Evolutionary conservation across 2,888 invertebrate genomes (phyloP), one percentile per base, ranked within the genome.

Genomic region (Xanthorhoe designata): DNA sequence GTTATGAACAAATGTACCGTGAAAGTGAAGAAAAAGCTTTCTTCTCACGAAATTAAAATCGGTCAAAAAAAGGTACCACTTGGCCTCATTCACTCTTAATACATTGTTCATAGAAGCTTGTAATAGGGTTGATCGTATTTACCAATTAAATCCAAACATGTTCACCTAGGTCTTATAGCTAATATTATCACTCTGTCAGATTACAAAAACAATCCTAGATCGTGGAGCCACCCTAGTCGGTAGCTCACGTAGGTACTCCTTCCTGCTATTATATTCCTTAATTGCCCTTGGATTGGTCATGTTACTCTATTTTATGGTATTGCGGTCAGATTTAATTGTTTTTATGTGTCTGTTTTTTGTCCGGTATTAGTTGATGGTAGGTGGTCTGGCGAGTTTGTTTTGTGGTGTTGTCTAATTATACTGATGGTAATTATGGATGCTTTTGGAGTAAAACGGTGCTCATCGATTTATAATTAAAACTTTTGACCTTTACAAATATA

Each of bases 311-410:
- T 76, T 90, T 91, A 92, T 90, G 90, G 92, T 90, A 90, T 89
- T 83, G 91, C 90, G 92, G 91, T 89, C 90, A 88, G 87, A 87
- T 84, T 84, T 91, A 89, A 92, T 92, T 91, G 91, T 90, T 90
- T 92, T 92, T 90, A 92, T 89, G 91, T 84, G 88, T 84, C 90
- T 90, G 88, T 88, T 90, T 92, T 91, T 89, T 73, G 66, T 68
- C 58, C 45, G 80, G 83, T 89, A 90, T 90, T 88, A 85, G 85
- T 87, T 85, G 85, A 83, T 78, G 75, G 85, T 85, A 77, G 90
- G 92, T 91, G 91, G 92, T 89, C 92, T 83, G 78, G 13, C 72
- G 77, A 66, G 69, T 64, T 71, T 67, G 66, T 66, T 64, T 53
- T 64, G 60, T 61, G 55, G 62, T 64, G 62, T 66, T 64, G 53